These are phyloP conservation scores for Astropecten irregularis DNA, from an alignment of 53 echinoderm and acorn worm species.

Conservation along the genomic window DNA sequence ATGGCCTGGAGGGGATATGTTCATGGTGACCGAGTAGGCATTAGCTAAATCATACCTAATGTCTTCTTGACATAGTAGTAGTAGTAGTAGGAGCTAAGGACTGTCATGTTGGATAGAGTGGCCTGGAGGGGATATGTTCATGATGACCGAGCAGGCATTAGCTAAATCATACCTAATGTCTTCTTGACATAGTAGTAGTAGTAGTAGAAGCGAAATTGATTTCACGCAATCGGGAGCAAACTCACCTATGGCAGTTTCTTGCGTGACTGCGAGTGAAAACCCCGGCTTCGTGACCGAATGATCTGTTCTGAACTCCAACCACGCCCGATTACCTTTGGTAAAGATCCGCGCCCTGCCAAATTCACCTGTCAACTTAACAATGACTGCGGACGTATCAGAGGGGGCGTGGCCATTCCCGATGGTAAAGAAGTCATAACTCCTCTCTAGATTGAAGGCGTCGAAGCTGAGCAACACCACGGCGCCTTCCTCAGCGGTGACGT, in stretches of 20 bases:
- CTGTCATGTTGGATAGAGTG: too few species aligned
- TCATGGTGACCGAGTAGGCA: too few species aligned
- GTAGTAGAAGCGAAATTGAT: too few species aligned
- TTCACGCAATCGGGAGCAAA: too few species aligned
- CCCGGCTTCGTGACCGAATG: neutral
- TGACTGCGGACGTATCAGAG: neutral
- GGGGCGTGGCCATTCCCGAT: slow-evolving; percentile 30
- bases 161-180: too few species aligned
- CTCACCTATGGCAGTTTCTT: neutral
- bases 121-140: too few species aligned
- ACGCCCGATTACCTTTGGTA: neutral
- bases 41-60: too few species aligned
- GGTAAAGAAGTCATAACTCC: neutral
- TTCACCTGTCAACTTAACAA: neutral
- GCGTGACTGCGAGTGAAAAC: neutral
- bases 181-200: too few species aligned
- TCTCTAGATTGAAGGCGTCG: neutral
- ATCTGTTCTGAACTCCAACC: slow-evolving; percentile 23
- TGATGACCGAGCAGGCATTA: too few species aligned
- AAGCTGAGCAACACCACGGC: neutral
- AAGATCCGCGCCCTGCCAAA: neutral
- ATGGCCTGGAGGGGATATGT: too few species aligned
- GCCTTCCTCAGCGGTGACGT: neutral
- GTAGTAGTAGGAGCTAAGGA: too few species aligned
- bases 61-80: too few species aligned